Base-by-base conservation (phyloP, 2,888 invertebrate species). In the Clistopyga incitator region DNA sequence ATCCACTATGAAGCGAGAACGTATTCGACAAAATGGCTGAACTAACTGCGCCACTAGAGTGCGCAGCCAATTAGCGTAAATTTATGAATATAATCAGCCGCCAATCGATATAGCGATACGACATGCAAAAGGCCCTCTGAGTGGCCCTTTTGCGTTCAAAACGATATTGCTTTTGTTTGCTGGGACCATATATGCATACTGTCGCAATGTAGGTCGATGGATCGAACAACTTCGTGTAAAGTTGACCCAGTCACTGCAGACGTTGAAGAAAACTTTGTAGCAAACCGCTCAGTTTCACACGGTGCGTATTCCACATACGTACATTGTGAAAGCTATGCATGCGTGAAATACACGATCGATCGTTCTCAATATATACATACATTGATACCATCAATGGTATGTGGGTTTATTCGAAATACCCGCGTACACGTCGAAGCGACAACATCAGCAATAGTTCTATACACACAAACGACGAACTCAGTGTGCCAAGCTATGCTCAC, bases 1-100 rank as follows among this genome's bases (percentile, higher is more conserved):
- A 8, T 50, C 50, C 20, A 18, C 23, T 50, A 3, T 2, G 13
- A 10, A n/a, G 25, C 56, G 25, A 45, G 25, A 47, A 47, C 47
- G 6, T 11, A n/a, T 59, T 61, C 47, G 74, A 47, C 61, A 20
- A 74, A 72, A 56, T 71, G 8, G 71, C n/a, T 23, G 54, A 34
- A 25, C 59, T 29, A 29, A 59, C 59, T 47, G 45, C 20, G n/a
- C 8, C 47, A 18, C 25, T 18, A 34, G 18, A 47, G 18, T 50
- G 74, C 61, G n/a, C 47, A 74, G 74, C 74, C 74, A 74, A 74
- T 74, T 74, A 74, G 74, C 74, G 74, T 72, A 72, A 72, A 72
- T 72, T 72, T 72, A 72, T 72, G 47, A 72, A 61, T 61, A 72
- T 72, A 72, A 72, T 72, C 59, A 72, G 23, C 64, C 20, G 20